phyloP scores from a whole-genome alignment of 2,888 invertebrate species.

The Panorpa germanica region DNA sequence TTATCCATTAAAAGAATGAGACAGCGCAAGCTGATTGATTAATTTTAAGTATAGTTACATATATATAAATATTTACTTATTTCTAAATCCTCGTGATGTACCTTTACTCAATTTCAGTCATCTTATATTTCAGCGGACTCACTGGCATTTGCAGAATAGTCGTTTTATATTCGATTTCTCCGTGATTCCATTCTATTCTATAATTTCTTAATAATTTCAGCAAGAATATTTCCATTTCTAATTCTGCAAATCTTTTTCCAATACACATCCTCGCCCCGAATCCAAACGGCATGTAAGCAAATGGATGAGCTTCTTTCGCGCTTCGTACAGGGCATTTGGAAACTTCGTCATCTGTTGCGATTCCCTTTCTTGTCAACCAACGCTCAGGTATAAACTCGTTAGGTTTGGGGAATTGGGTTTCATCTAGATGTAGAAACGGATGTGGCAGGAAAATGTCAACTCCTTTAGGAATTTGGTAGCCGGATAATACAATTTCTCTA shows the following conservation, averaged over 20 bases:
- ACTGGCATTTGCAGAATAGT: constrained; percentile 2
- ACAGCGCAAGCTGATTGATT: no score
- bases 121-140: background rate
- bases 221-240: constrained; percentile 28
- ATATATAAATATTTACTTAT: no score
- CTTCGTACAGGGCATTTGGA: constrained; percentile 9
- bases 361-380: constrained; percentile 34
- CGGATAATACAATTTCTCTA: constrained; percentile 24
- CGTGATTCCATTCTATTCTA: constrained; percentile 23
- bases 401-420: constrained; percentile 34
- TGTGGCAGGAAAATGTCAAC: no score
- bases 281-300: constrained; percentile 23
- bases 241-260: constrained; percentile 5
- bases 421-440: constrained; percentile 18
- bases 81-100: no score
- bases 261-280: background rate
- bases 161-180: no score
- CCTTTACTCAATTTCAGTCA: constrained; percentile 1
- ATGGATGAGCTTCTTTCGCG: constrained; percentile 15
- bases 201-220: constrained; percentile 22
- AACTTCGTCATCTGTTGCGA: constrained; percentile 7
- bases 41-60: no score
- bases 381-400: constrained; percentile 42
- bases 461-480: no score
- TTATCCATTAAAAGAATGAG: no score